phyloP scores from a whole-genome alignment of 2,888 invertebrate species.

The Antitype chi region DNA sequence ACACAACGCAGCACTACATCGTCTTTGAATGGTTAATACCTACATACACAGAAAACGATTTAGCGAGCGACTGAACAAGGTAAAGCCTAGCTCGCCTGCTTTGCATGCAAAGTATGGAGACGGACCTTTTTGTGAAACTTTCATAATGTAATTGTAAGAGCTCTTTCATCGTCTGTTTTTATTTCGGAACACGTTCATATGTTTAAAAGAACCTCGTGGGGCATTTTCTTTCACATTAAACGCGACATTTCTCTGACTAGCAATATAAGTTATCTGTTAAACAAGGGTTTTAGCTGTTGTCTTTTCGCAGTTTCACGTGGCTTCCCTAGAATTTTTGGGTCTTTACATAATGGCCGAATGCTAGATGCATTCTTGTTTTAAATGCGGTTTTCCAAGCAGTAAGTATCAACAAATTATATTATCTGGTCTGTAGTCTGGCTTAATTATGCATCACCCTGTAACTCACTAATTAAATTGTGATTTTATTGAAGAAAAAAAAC shows the following conservation, averaged over 20 bases:
- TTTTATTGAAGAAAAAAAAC: too few species aligned
- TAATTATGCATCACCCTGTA: not conserved
- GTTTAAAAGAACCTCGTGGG: constrained; percentile 62
- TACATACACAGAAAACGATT: constrained; percentile 27
- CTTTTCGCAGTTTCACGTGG: constrained; percentile 3
- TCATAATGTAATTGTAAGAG: constrained; percentile 61
- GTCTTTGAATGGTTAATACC: constrained; percentile 14
- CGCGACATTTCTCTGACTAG: constrained; percentile 35
- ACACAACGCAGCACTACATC: not conserved
- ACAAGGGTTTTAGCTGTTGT: constrained; percentile 35
- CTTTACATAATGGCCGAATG: not conserved
- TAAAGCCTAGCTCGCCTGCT: constrained; percentile 16
- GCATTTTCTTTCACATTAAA: constrained; percentile 48
- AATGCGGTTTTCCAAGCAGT: not conserved
- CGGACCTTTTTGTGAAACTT: constrained; percentile 59
- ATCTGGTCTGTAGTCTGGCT: not conserved
- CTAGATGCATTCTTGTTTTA: constrained; percentile 2
- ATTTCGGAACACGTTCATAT: constrained; percentile 72
- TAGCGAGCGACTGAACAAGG: constrained; percentile 27
- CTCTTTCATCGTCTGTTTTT: constrained; percentile 64
- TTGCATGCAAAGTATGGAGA: constrained; percentile 33
- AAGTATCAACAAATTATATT: not conserved
- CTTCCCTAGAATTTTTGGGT: not conserved
- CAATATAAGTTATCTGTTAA: constrained; percentile 48
- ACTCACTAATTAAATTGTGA: not conserved